Evolutionary conservation across 2,888 invertebrate genomes (phyloP), one percentile per base, ranked within the genome.

Genomic region (Cataglyphis cursor): DNA sequence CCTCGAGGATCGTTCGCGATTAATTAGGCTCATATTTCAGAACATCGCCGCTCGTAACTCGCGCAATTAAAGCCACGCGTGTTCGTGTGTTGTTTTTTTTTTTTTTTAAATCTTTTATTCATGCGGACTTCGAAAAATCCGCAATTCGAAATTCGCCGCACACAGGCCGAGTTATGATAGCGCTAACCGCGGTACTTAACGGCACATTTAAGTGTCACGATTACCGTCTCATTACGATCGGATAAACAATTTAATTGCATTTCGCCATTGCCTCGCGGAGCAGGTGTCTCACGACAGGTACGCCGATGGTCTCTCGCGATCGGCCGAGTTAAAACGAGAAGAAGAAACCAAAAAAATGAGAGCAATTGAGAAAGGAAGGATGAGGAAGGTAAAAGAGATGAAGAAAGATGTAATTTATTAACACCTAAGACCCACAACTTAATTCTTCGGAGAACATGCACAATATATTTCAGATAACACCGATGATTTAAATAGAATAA

Each of bases 181-280:
- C 72, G 59, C 31, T 81, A 76, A 76, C n/a, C 2, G 51, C 65
- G 48, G 21, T 72, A 78, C 35, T 44, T 28, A 61, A 28, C 54
- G 51, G 59, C 65, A 24, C 64, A 81, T 54, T 87, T 75, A 88
- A 89, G 86, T 86, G 86, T 83, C 76, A 83, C 85, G 83, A 87
- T 88, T 86, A 84, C 83, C 81, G 62, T 80, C 66, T 78, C 76
- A 87, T 87, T 84, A 88, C 64, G 80, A 70, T 68, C 80, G 66
- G 80, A 85, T 81, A 86, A 89, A 89, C 84, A 85, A 87, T 89
- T 85, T 82, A 85, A 88, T 86, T 85, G 90, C 48, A 21, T 66
- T 75, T 81, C 9, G 84, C 57, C 72, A 72, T 57, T 88, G 28
- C 28, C 61, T 88, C 80, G 41, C 72, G 57, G 21, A 70, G 87